Base-by-base conservation (phyloP, 2,113 vertebrate species). In the Hirundichthys speculiger region DNA sequence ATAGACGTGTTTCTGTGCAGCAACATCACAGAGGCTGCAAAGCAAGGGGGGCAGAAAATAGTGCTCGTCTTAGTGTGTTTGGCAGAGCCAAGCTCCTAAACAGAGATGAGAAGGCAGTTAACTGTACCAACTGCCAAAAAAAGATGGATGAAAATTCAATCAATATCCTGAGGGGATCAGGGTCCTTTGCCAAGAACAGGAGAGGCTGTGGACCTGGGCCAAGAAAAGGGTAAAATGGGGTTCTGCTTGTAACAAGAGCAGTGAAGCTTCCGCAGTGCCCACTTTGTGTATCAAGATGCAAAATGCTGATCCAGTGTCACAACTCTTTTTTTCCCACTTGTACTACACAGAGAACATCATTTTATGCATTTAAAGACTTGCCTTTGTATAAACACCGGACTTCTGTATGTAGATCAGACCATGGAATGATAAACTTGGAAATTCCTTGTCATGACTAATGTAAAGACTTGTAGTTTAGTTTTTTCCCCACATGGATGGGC, bases 21-120 rank as follows among this genome's bases (percentile, higher is more conserved):
- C 18, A 45, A 45, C n/a, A 12, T 45, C 5, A 12, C 8, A 41
- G 40, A 15, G 13, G 14, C 16, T 4, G 16, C 4, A 19, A 10
- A n/a, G 18, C n/a, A 45, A n/a, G 18, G n/a, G 40, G 18, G 43
- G 43, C n/a, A 45, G 42, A 45, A 45, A 45, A n/a, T 11, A 45
- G 18, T 3, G 43, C 18, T 19, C 43, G 9, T 3, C 43, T 34
- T 34, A 34, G 30, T 19, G 10, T 19, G 43, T 45, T 45, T 45
- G 43, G n/a, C n/a, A 45, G 2, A 45, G n/a, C 43, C 3, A 16
- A 19, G 43, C n/a, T 19, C 18, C 18, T 19, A 18, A 45, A 15
- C 43, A 45, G 43, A 45, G 43, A 45, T 45, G 43, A 45, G 43
- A 45, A 45, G 18, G 15, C 43, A n/a, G n/a, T 45, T 45, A 45